Conservation (phyloP, 2,888 invertebrate genomes). For the Chrysolina americana region DNA sequence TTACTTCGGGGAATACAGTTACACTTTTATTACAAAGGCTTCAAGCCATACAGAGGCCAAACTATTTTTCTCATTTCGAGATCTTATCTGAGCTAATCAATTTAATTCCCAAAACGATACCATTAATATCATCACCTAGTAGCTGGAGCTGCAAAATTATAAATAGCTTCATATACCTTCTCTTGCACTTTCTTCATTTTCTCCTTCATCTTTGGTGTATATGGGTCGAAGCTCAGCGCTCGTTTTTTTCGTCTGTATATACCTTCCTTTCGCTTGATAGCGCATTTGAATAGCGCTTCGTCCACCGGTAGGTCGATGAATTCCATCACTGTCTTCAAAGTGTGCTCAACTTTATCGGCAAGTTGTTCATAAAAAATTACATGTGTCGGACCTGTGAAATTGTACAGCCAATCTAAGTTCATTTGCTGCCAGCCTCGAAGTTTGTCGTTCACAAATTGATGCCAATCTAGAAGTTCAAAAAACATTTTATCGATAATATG, state of each 20-base stretch:
- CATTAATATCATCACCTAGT: slow-evolving; percentile 37
- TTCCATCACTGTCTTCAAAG: slow-evolving; percentile 74
- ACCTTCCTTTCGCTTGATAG: slow-evolving; percentile 71
- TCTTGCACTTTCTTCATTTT: slow-evolving; percentile 70
- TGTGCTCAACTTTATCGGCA: slow-evolving; percentile 74
- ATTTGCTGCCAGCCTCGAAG: slow-evolving; percentile 79
- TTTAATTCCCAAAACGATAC: not conserved
- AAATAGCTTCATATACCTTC: slow-evolving; percentile 71
- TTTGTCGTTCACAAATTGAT: slow-evolving; percentile 78
- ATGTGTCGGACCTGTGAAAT: slow-evolving; percentile 79
- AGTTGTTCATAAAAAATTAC: slow-evolving; percentile 81
- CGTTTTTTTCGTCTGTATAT: slow-evolving; percentile 81
- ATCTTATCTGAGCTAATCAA: not conserved
- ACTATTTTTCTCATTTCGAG: not conserved
- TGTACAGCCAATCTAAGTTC: slow-evolving; percentile 80
- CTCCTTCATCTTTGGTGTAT: slow-evolving; percentile 76
- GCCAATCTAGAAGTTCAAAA: slow-evolving; percentile 75
- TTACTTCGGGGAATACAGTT: too few species aligned
- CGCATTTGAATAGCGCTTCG: slow-evolving; percentile 62
- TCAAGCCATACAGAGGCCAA: too few species aligned
- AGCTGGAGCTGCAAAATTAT: slow-evolving; percentile 63
- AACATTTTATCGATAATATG: not conserved
- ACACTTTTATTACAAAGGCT: too few species aligned
- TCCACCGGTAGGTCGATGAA: slow-evolving; percentile 71
- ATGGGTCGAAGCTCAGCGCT: slow-evolving; percentile 80